These are phyloP conservation scores for Apus apus DNA, from an alignment of 2,113 vertebrate genomes.

Conservation along the genomic window DNA sequence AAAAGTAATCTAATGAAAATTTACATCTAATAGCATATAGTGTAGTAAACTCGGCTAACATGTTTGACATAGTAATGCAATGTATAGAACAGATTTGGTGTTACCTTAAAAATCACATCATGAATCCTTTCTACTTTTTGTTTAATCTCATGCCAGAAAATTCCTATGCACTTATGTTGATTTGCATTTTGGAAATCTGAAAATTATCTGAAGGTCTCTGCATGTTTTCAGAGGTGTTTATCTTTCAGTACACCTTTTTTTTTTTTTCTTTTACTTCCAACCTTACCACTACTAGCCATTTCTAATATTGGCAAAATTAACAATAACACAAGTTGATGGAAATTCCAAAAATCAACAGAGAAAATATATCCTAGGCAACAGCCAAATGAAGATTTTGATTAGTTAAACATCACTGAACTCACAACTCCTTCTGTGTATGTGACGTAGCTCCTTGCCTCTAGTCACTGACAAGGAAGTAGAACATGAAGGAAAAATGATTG, in stretches of 20 bases:
- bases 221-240: not conserved
- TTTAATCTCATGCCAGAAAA: not conserved
- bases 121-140: not conserved
- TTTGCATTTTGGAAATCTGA: not conserved
- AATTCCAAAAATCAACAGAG: not conserved
- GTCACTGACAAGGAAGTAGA: not conserved
- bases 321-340: not conserved
- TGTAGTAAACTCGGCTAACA: not conserved
- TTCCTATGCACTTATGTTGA: not conserved
- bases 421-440: not conserved
- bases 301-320: not conserved
- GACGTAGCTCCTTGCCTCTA: accelerated
- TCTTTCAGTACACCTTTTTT: not conserved
- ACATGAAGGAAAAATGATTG: not conserved
- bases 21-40: not conserved
- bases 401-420: not conserved
- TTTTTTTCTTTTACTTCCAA: not conserved
- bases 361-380: not conserved
- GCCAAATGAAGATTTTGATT: not conserved
- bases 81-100: not conserved
- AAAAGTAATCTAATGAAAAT: not conserved
- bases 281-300: not conserved
- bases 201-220: not conserved
- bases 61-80: not conserved
- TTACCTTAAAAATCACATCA: not conserved